Evolutionary conservation across 2,113 vertebrate species (phyloP), one percentile per base, ranked within the genome.

Genomic region (Periophthalmodon schlosseri): DNA sequence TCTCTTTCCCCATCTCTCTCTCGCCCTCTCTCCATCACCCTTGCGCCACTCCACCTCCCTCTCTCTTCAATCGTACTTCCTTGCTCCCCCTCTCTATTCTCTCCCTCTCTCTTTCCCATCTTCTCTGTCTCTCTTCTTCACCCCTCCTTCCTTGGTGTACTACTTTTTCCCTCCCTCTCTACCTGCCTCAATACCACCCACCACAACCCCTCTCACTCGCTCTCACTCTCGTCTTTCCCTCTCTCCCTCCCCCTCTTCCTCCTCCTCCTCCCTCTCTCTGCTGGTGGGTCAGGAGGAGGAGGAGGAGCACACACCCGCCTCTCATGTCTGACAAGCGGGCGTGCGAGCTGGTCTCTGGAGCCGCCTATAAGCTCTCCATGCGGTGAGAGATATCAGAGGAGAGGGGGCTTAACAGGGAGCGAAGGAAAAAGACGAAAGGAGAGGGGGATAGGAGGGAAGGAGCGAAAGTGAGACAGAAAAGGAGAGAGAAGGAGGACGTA

Each of bases 1-100:
- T 77, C 89, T 81, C 84, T 61, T 72, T 28, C 87, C 80, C 64
- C 87, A 84, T 87, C 81, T 84, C 77, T 78, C 90, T 79, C 83
- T 58, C 73, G n/a, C 77, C 63, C 73, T 5, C 72, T 0, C 86
- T 23, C 81, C 7, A 83, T 49, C 83, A 63, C 80, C 76, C 83
- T 76, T n/a, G 61, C 5, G 66, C 54, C 77, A 85, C 80, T 79
- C 76, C 50, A 67, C 72, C 79, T 68, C 54, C 49, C 20, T 24
- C 44, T 21, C 77, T 70, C 61, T 49, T 23, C 33, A n/a, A n/a
- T n/a, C n/a, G n/a, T n/a, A n/a, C 28, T 28, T 28, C 1, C 28
- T 58, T 21, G 65, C 46, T 28, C 63, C 70, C 71, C 47, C 76
- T 73, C 63, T 79, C 72, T 57, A 68, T 58, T 33, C 72, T 36